Base-by-base conservation (phyloP, 2,888 invertebrate species). In the Lacanobia wlatinum region DNA sequence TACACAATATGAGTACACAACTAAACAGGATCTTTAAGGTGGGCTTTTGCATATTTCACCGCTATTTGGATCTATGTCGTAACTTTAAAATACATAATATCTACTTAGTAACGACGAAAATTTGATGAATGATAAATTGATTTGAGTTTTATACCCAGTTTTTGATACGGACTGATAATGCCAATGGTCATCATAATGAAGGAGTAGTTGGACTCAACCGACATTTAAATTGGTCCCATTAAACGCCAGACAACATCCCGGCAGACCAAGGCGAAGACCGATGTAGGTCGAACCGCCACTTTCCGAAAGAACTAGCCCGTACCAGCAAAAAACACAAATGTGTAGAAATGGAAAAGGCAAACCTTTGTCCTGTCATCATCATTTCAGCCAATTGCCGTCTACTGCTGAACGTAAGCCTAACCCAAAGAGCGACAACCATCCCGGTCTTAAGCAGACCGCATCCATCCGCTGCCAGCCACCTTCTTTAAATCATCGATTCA, bases 61-160 rank as follows among this genome's bases (percentile, higher is more conserved):
- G 28, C 12, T 59, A 60, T 77, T 78, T 34, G 9, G 38, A 21
- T 21, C 9, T 38, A n/a, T 14, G n/a, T 21, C 34, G 12, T 52
- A 43, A 12, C 1, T 28, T 18, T 16, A 34, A 34, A 34, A 34
- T 34, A 28, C 2, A 28, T 28, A 16, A 55, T 55, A 18, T 18
- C n/a, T n/a, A n/a, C n/a, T n/a, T n/a, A n/a, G n/a, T n/a, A n/a
- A n/a, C n/a, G n/a, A n/a, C n/a, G n/a, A n/a, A n/a, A n/a, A n/a
- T n/a, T n/a, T n/a, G n/a, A n/a, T n/a, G n/a, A n/a, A n/a, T n/a
- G n/a, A n/a, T n/a, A n/a, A n/a, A n/a, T n/a, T n/a, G n/a, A n/a
- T n/a, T n/a, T n/a, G 34, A 34, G 6, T 34, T 52, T 52, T 23
- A 52, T 52, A 21, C 52, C 4, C 21, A 52, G 21, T 12, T 52